Conservation (phyloP, 2,113 vertebrate species). For the Scartelaos histophorus region DNA sequence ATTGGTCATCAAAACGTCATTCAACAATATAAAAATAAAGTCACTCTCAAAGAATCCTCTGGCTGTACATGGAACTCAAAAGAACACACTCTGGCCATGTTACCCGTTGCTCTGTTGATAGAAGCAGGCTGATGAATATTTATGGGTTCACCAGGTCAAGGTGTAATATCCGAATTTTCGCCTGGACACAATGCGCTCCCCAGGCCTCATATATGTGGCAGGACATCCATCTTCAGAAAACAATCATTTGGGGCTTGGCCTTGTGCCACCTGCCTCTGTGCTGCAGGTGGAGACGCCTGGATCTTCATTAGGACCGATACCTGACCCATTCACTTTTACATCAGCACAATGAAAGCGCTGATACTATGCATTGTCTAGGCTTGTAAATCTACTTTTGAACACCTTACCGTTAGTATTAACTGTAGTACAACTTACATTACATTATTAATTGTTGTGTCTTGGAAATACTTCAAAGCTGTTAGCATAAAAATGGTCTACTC, state of each 20-base stretch:
- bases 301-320: slow-evolving; percentile 46
- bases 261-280: slow-evolving; percentile 55
- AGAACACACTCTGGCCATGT: not conserved
- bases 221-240: slow-evolving; percentile 51
- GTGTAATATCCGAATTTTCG: slow-evolving; percentile 53
- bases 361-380: not conserved
- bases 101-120: not conserved
- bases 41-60: not conserved
- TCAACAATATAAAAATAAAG: not conserved
- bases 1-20: not conserved
- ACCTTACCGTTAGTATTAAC: no score
- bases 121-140: slow-evolving; percentile 59
- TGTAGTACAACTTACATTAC: no score
- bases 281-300: slow-evolving; percentile 31
- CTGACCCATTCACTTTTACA: slow-evolving; percentile 11
- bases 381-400: no score
- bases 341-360: not conserved
- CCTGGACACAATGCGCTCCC: slow-evolving; percentile 15
- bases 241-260: slow-evolving; percentile 44
- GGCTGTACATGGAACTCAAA: not conserved
- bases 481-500: no score
- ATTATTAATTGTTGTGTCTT: no score
- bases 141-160: slow-evolving; percentile 60
- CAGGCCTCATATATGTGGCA: slow-evolving; percentile 42
- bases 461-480: no score